A percentile compares a stretch with the other conserved stretches of the same genome.
phyloP scores from a whole-genome alignment of 2,113 vertebrate species.

The Grantiella picta region DNA sequence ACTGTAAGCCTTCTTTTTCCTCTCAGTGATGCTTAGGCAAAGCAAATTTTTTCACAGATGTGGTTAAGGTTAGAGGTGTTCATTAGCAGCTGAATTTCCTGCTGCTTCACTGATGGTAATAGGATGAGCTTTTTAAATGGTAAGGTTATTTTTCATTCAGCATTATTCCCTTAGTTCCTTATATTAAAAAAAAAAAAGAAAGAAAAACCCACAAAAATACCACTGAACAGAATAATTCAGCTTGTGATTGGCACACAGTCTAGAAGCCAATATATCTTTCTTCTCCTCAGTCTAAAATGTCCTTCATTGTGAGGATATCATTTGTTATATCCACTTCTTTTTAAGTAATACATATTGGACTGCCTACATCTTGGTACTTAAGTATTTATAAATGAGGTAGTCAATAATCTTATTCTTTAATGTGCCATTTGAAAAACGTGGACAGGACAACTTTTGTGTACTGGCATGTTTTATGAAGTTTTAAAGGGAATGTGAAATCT shows the following conservation, averaged over 20 bases:
- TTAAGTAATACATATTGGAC: neutral
- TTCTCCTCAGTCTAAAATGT: neutral
- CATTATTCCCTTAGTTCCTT: neutral
- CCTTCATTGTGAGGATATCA: neutral
- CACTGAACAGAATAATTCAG: neutral
- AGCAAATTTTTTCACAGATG: neutral
- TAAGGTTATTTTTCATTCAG: neutral
- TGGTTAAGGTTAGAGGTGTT: neutral
- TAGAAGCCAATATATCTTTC: neutral
- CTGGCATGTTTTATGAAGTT: neutral
- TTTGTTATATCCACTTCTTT: neutral
- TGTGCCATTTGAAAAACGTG: neutral
- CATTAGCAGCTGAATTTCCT: constrained; percentile 27
- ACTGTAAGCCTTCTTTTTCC: neutral
- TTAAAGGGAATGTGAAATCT: neutral
- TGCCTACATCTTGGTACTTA: neutral
- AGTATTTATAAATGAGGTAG: neutral
- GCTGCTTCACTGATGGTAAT: neutral
- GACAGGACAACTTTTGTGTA: neutral
- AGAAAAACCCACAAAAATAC: neutral
- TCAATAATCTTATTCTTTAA: neutral
- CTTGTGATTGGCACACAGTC: neutral
- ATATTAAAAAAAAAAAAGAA: neutral
- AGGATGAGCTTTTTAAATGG: neutral
- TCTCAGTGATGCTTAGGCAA: neutral